phyloP scores from a whole-genome alignment of 2,888 invertebrate genomes.

The Erebia aethiops region DNA sequence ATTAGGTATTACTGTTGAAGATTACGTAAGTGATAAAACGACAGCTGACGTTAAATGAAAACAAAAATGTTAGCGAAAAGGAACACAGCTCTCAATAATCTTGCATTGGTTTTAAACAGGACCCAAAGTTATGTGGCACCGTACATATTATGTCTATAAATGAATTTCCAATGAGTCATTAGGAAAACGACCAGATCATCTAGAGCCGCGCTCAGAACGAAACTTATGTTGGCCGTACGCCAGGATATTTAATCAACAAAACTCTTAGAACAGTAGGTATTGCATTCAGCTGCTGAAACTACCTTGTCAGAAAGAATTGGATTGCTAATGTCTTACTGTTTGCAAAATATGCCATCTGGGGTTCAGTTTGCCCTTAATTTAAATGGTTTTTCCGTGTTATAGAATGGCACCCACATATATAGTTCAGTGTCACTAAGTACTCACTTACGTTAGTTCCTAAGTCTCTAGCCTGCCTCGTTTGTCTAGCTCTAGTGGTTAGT shows the following conservation, averaged over 20 bases:
- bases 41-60: too few species aligned
- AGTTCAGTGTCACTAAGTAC: too few species aligned
- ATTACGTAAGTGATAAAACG: too few species aligned
- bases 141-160: conserved; percentile 26
- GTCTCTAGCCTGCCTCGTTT: too few species aligned
- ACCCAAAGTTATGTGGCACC: conserved; percentile 19
- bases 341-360: background rate
- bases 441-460: too few species aligned
- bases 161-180: conserved; percentile 29
- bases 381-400: too few species aligned
- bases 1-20: too few species aligned
- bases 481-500: too few species aligned
- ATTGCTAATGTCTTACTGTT: background rate
- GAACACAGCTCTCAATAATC: background rate
- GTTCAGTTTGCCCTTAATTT: background rate
- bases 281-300: conserved; percentile 7
- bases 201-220: background rate
- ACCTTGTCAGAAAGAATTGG: background rate
- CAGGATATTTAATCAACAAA: conserved; percentile 20
- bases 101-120: background rate
- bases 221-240: conserved; percentile 27
- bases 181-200: conserved; percentile 16
- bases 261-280: conserved; percentile 4
- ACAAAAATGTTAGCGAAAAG: too few species aligned
- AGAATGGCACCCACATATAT: too few species aligned